A percentile compares a stretch with the other conserved stretches of the same genome.
Evolutionary conservation across 1,140 invertebrate genomes (phyloP).

Genomic region (Drosophila lacteicornis): DNA sequence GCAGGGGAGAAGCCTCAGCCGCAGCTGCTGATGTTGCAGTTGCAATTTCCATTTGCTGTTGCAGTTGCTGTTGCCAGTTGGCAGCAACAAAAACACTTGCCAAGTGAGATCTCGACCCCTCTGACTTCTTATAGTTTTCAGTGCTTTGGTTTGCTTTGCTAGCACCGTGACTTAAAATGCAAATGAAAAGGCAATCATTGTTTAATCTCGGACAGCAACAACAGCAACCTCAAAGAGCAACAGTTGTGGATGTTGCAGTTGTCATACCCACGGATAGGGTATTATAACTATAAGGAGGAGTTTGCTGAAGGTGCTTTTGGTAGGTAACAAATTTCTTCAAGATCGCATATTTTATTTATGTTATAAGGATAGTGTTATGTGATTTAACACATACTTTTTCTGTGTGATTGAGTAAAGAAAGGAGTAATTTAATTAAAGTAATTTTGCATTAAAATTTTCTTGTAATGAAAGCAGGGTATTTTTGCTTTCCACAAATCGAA

Average conservation of each 20-base stretch:
- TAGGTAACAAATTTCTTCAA: background rate
- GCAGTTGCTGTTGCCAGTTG: slow-evolving; percentile 31
- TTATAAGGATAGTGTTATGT: too few species aligned
- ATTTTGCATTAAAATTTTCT: too few species aligned
- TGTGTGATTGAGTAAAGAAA: too few species aligned
- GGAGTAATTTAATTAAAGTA: too few species aligned
- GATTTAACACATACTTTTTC: too few species aligned
- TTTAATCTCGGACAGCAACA: slow-evolving; percentile 79
- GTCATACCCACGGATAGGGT: background rate
- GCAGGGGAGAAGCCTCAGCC: slow-evolving; percentile 37
- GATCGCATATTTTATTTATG: too few species aligned
- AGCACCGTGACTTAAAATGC: slow-evolving; percentile 82
- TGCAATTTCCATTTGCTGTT: slow-evolving; percentile 30
- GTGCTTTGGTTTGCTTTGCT: slow-evolving; percentile 43
- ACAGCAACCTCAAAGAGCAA: slow-evolving; percentile 46
- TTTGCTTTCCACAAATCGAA: background rate
- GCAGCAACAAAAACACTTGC: slow-evolving; percentile 64
- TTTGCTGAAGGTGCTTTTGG: background rate
- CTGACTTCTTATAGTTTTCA: slow-evolving; percentile 43
- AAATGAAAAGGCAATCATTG: slow-evolving; percentile 84
- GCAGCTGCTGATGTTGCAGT: slow-evolving; percentile 52
- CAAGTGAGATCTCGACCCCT: slow-evolving; percentile 66
- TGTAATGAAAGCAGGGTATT: too few species aligned
- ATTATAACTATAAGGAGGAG: background rate
- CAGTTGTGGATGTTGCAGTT: slow-evolving; percentile 49